These are phyloP conservation scores for Agriopis leucophaearia DNA, from an alignment of 2,888 invertebrate species.

Conservation along the genomic window DNA sequence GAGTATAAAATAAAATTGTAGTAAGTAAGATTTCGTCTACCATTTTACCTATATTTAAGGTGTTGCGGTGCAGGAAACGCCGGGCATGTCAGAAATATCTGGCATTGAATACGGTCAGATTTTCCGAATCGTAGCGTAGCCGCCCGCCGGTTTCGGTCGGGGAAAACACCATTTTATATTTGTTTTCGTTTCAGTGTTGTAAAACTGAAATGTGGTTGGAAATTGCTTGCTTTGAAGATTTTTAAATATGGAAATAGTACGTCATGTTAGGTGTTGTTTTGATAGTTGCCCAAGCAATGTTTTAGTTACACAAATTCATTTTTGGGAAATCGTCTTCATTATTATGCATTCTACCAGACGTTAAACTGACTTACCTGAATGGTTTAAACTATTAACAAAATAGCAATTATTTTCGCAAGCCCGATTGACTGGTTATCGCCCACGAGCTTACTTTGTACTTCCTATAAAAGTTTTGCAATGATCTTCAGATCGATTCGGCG, in stretches of 20 bases:
- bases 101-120: conserved; percentile 40
- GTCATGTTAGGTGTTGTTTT: neutral
- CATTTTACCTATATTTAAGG: neutral
- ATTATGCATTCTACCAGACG: too few species aligned
- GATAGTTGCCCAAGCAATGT: neutral
- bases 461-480: conserved; percentile 4
- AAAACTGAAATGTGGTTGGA: neutral
- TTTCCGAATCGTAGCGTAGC: neutral
- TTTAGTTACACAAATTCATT: neutral
- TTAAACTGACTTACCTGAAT: neutral
- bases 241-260: neutral
- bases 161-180: conserved; percentile 24
- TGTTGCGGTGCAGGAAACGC: conserved; percentile 23
- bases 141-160: neutral
- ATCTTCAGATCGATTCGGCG: neutral
- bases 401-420: neutral
- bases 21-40: too few species aligned
- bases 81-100: conserved; percentile 40
- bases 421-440: conserved; percentile 2
- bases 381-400: neutral
- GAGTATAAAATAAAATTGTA: too few species aligned
- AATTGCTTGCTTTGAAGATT: neutral
- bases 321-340: too few species aligned
- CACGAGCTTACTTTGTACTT: conserved; percentile 4
- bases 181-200: conserved; percentile 15